Evolutionary conservation across 2,888 invertebrate genomes (phyloP), one percentile per base, ranked within the genome.

Genomic region (Drosophila siamana): DNA sequence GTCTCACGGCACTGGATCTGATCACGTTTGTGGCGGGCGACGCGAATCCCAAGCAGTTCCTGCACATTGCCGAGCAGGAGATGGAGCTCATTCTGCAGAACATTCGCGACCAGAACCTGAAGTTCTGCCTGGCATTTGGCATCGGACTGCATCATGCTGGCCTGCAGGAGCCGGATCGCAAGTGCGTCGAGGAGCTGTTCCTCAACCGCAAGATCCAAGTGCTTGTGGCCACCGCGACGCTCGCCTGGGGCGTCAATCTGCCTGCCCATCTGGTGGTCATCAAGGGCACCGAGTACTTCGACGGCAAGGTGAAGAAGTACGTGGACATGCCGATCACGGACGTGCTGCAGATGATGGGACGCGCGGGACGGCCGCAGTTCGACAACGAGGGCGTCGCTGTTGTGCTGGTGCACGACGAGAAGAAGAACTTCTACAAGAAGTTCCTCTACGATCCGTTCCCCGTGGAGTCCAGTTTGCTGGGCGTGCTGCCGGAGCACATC

Each of bases 251-350:
- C 33, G 99, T 99, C 6, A 99, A 99, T 93, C 97, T 99, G 90
- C 99, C 99, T 1, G 99, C 99, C 0, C 99, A 99, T 92, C 92
- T 99, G 51, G 99, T 99, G 0, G 96, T 99, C n/a, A 96, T 99
- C 78, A 99, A 99, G 92, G 98, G 99, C 64, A 99, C 99, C 0
- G 99, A 99, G 92, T 99, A 98, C 92, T 99, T 96, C 91, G 99
- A 99, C 92, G 99, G 98, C 1, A 99, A 99, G 92, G 95, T 95
- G 26, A 97, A 98, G 91, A 95, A 98, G 80, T 99, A 99, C 92
- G 98, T 99, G 8, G 99, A 99, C 90, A 99, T 99, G 96, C 99
- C 99, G 0, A 99, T 99, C 51, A 99, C 99, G 0, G 99, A 99
- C 93, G 99, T 99, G 0, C 93, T 99, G 62, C 99, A 99, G 93